A percentile compares a stretch with the other conserved stretches of the same genome.
These are phyloP conservation scores for Musca domestica DNA, from an alignment of 1,140 invertebrate species.

Conservation along the genomic window DNA sequence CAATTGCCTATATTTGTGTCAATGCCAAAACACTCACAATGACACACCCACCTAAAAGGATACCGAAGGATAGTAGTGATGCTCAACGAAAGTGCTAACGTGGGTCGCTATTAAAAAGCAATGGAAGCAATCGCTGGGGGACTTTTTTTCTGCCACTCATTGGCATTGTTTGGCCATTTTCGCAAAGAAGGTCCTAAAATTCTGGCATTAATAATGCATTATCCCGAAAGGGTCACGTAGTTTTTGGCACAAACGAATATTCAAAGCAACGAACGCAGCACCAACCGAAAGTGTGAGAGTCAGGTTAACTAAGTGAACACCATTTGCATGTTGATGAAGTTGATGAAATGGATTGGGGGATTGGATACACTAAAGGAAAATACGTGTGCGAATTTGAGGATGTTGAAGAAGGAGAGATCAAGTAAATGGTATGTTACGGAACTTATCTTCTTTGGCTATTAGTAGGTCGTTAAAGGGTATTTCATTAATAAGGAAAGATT, in stretches of 20 bases:
- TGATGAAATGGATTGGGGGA: background rate
- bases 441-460: too few relatives aligned
- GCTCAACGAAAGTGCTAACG: background rate
- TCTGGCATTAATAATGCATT: slow-evolving; percentile 26
- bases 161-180: background rate
- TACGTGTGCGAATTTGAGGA: too few relatives aligned
- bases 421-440: too few relatives aligned
- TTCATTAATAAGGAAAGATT: too few relatives aligned
- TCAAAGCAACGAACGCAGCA: background rate
- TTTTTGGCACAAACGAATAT: slow-evolving; percentile 4
- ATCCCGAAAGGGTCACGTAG: slow-evolving; percentile 27
- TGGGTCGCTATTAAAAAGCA: background rate
- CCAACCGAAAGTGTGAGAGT: background rate
- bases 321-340: slow-evolving; percentile 10
- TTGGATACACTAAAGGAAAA: too few relatives aligned
- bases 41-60: background rate
- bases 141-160: background rate
- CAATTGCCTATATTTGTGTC: slow-evolving; percentile 14
- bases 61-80: background rate
- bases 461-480: too few relatives aligned
- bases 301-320: background rate
- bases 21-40: background rate
- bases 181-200: background rate
- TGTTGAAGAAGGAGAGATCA: too few relatives aligned
- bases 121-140: background rate